These are phyloP conservation scores for Chelonia mydas DNA, from an alignment of 2,797 vertebrate genomes.

Conservation along the genomic window DNA sequence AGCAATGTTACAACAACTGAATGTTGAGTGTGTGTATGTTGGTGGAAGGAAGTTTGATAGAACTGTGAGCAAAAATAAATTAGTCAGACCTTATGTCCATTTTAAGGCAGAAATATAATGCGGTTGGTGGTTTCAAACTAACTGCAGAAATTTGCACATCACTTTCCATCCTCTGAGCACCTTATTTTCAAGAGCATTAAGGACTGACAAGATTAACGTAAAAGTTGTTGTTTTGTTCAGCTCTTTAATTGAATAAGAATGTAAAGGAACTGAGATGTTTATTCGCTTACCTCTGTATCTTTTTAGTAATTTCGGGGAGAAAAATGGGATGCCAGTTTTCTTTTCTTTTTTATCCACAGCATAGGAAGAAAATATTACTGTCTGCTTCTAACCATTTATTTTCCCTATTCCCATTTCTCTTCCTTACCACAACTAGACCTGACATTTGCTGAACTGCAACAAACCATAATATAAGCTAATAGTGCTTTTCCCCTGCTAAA, in stretches of 20 bases:
- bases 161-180: not conserved
- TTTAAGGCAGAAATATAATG: not conserved
- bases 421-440: not conserved
- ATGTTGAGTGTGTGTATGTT: not conserved
- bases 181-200: not conserved
- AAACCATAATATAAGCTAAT: not conserved
- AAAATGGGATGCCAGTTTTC: not conserved
- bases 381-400: not conserved
- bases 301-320: not conserved
- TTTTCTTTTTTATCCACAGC: not conserved
- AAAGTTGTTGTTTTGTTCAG: not conserved
- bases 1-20: not conserved
- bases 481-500: not conserved
- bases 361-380: not conserved
- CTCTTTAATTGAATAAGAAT: not conserved
- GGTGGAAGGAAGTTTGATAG: not conserved
- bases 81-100: not conserved
- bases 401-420: not conserved
- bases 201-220: not conserved
- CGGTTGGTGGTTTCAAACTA: not conserved
- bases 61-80: not conserved
- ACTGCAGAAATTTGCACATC: not conserved
- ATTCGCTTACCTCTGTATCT: not conserved
- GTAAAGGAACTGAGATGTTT: not conserved
- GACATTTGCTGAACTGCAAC: not conserved